Base-by-base conservation (phyloP, 2,888 invertebrate genomes). In the Apamea anceps region DNA sequence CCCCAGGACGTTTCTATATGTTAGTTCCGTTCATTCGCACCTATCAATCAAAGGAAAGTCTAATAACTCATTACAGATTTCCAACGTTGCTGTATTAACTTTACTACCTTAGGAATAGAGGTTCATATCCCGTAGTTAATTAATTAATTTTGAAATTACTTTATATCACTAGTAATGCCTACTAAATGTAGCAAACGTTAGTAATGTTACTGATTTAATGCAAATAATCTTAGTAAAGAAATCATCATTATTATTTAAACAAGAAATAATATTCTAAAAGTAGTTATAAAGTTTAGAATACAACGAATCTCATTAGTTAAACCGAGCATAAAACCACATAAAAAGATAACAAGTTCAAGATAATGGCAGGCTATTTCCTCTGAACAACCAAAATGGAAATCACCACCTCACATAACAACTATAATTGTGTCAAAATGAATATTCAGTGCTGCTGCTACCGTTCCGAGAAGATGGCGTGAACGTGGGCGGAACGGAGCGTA, bases 381-480 rank as follows among this genome's bases (percentile, higher is more conserved):
- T 68, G 60, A 72, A 78, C 65, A 83, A 72, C 65, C 18, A 62
- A 48, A 68, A 68, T 82, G 87, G 72, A 75, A 87, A 84, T 77
- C 74, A 32, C 21, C 72, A 60, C 48, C 78, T 67, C 21, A 48
- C n/a, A 63, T 68, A 66, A 72, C 63, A 78, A 28, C 37, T 37
- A 71, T 65, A 86, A 86, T 82, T 82, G 73, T 86, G 82, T 71
- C 77, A 54, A 65, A 70, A 84, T 84, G 87, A 84, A 84, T 84
- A 84, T 84, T 86, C 87, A 84, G 63, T 68, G 37, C 66, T 77
- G 37, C 57, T 51, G 77, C 74, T 67, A 75, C 84, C 51, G 74
- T 77, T 77, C 60, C 15, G 15, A 57, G 66, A 28, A 72, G 60
- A 42, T 42, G 18, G 72, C 72, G 84, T 72, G 75, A 77, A 48